These are phyloP conservation scores for Xyrauchen texanus DNA, from an alignment of 2,113 vertebrate genomes.

Conservation along the genomic window DNA sequence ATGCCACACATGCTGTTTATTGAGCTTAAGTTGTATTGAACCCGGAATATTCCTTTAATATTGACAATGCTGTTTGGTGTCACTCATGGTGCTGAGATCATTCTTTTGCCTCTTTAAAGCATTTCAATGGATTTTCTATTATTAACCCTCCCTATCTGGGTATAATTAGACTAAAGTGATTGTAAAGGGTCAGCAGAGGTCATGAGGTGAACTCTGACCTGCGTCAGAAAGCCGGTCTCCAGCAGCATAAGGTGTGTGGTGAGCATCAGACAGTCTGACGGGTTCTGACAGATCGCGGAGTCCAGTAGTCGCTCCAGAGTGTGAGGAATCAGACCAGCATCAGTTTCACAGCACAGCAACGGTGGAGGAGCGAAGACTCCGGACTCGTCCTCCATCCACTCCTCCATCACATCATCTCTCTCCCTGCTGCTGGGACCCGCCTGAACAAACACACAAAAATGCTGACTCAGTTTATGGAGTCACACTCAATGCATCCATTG, in stretches of 20 bases:
- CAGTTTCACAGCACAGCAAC: constrained; percentile 89
- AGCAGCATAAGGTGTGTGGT: constrained; percentile 86
- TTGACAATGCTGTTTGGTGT: no score
- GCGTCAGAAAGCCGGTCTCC: constrained; percentile 86
- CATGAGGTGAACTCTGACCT: constrained; percentile 71
- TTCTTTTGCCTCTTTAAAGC: no score
- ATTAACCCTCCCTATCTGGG: no score
- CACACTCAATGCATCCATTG: no score
- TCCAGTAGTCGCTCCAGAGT: constrained; percentile 85
- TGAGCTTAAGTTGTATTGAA: no score
- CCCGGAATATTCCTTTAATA: no score
- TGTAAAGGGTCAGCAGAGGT: background rate
- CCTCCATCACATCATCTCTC: background rate
- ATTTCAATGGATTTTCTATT: no score
- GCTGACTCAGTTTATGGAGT: background rate
- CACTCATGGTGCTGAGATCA: no score
- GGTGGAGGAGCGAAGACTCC: constrained; percentile 75
- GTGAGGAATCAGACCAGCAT: constrained; percentile 82
- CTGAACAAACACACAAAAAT: background rate
- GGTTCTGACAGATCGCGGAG: constrained; percentile 67
- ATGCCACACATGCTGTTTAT: no score
- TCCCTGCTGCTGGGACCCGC: background rate
- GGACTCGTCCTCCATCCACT: constrained; percentile 39
- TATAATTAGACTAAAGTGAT: no score
- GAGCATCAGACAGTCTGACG: constrained; percentile 83